Conservation (phyloP, 2,888 invertebrate species). For the Chrysolina haemoptera region DNA sequence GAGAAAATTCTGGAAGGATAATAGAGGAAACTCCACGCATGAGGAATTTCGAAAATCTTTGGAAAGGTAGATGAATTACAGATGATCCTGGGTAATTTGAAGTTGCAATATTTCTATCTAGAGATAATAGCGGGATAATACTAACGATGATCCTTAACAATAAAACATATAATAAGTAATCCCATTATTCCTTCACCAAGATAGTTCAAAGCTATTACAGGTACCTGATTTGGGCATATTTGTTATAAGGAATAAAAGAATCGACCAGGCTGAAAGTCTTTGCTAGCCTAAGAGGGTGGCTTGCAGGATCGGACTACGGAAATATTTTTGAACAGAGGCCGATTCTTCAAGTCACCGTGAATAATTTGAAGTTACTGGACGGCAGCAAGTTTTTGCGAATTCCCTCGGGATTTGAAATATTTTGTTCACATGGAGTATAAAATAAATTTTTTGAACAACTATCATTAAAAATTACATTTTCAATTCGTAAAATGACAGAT, state of each 20-base stretch:
- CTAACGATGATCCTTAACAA: constrained; percentile 36
- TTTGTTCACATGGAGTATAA: too few relatives aligned
- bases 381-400: too few relatives aligned
- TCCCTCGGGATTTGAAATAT: too few relatives aligned
- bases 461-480: too few relatives aligned
- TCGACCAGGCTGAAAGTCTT: constrained; percentile 46
- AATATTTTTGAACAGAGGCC: not conserved
- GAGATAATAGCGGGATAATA: constrained; percentile 26
- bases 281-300: constrained; percentile 30
- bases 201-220: constrained; percentile 30
- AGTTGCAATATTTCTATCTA: constrained; percentile 10
- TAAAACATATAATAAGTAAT: constrained; percentile 39
- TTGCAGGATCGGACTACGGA: constrained; percentile 24
- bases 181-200: constrained; percentile 39
- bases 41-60: too few relatives aligned
- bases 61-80: not conserved
- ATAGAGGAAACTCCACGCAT: too few relatives aligned
- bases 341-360: too few relatives aligned
- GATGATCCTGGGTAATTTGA: not conserved
- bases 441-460: too few relatives aligned
- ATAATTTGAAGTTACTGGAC: too few relatives aligned
- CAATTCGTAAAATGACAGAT: too few relatives aligned
- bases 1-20: too few relatives aligned
- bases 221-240: constrained; percentile 36
- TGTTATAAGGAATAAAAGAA: constrained; percentile 38